Conservation (phyloP, 64 coral and sea anemone species). For the Cladopsammia gracilis region DNA sequence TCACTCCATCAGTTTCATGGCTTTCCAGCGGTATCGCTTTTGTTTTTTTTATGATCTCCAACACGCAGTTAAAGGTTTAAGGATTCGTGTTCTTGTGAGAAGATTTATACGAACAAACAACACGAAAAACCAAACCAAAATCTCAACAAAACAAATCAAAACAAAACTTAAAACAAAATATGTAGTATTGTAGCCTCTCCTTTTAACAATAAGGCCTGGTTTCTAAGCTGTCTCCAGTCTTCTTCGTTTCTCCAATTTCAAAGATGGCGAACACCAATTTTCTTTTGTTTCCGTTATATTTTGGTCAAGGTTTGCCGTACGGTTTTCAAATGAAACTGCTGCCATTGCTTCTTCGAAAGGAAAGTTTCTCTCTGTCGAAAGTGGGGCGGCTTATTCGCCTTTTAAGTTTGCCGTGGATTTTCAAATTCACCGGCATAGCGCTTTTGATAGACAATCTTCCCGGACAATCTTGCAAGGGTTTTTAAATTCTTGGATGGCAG, state of each 20-base stretch:
- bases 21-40: too few species aligned
- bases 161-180: too few species aligned
- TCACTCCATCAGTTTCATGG: too few species aligned
- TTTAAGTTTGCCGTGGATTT: conserved; percentile 95
- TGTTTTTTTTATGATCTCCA: too few species aligned
- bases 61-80: too few species aligned
- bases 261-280: conserved; percentile 43
- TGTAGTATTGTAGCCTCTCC: too few species aligned
- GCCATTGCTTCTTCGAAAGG: conserved; percentile 81
- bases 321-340: conserved; percentile 96
- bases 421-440: conserved; percentile 84
- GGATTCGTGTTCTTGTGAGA: too few species aligned
- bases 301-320: conserved; percentile 95
- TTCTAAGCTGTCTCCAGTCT: neutral
- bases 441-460: conserved; percentile 68
- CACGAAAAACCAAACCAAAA: too few species aligned
- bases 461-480: too few species aligned
- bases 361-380: conserved; percentile 75
- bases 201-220: too few species aligned
- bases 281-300: conserved; percentile 80
- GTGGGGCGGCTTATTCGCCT: conserved; percentile 85
- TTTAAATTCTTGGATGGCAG: conserved; percentile 64
- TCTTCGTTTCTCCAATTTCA: neutral
- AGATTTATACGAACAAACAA: too few species aligned
- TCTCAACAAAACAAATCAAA: too few species aligned